Base-by-base conservation (phyloP, 2,797 vertebrate genomes). In the Lepus oiostolus region DNA sequence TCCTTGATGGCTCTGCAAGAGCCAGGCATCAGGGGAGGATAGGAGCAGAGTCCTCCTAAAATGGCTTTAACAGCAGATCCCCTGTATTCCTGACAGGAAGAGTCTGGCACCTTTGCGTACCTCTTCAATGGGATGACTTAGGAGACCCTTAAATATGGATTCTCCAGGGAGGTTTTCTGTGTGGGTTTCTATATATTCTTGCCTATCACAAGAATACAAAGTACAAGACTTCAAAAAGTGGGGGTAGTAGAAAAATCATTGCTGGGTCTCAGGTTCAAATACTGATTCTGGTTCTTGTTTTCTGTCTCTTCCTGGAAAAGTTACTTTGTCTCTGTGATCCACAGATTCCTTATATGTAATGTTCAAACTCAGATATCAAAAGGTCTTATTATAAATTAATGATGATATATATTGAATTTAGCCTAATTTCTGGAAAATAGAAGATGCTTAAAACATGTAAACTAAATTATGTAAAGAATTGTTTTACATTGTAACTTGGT, bases 391-490 rank as follows among this genome's bases (percentile, higher is more conserved):
- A 84, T 14, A 76, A 76, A 82, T 79, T 80, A 60, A 21, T 85
- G 67, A 74, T 81, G 76, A 54, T 82, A 65, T 14, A 65, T 32
- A 24, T 50, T 81, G 17, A 91, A 93, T 16, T 90, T 93, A 90
- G 28, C 52, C 75, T 13, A 90, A 32, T 74, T 95, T 28, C 67
- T 84, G 32, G 17, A 85, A 93, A 88, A 28, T 58, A 95, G 13
- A 19, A 85, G 38, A 71, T 83, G 7, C 35, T 90, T 85, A 65
- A 85, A 92, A 95, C 87, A 85, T 63, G 8, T 70, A 70, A 7
- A 84, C 80, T 63, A 72, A 85, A 52, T 70, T 94, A 85, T 63
- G 70, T 90, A 16, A 90, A 94, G 38, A 90, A 71, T 91, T 30
- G 62, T 21, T 89, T 92, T 52, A 47, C 35, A 52, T 93, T 77